Base-by-base conservation (phyloP, 2,113 vertebrate genomes). In the Pelecanus crispus region DNA sequence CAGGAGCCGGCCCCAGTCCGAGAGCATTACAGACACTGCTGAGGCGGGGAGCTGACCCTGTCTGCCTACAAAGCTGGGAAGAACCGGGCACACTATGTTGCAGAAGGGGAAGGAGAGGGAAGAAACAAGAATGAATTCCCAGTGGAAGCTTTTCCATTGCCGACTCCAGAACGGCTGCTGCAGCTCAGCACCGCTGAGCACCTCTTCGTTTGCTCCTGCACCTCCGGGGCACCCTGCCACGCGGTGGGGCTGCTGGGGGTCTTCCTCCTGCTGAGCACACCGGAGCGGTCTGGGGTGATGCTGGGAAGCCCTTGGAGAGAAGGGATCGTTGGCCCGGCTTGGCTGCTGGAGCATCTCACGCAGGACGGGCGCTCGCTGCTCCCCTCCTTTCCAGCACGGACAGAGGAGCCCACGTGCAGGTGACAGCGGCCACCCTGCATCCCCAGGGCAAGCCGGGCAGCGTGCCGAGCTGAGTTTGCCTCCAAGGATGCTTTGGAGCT, bases 381-480 rank as follows among this genome's bases (percentile, higher is more conserved):
- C 36, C 49, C 25, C 40, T 87, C 74, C 52, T 40, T 72, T 26
- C 47, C 85, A 25, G 78, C 24, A 38, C 1, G 0, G 24, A 36
- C 31, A n/a, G 71, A 67, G 74, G 18, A 85, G 79, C 75, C 72
- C 80, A 21, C 0, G 2, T 2, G 49, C 58, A 79, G 70, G 42
- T 56, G 87, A 31, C 1, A 58, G 62, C 0, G 11, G 79, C 62
- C 34, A 7, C 84, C 40, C 34, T 5, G 32, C 24, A 19, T 17
- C 36, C 49, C 61, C 32, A 3, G 0, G 13, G 62, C 63, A 56
- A 42, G 56, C 22, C 0, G 7, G 70, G 59, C 3, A 0, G 26
- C 7, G 6, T 3, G 68, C 58, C 0, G 3, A 59, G 85, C 73
- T 52, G 63, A 20, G 38, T 62, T 10, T 40, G 44, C 75, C 55